A percentile compares a stretch with the other conserved stretches of the same genome.
These are phyloP conservation scores for Pantelozetes paolii DNA, from an alignment of 2,888 invertebrate genomes.

Conservation along the genomic window DNA sequence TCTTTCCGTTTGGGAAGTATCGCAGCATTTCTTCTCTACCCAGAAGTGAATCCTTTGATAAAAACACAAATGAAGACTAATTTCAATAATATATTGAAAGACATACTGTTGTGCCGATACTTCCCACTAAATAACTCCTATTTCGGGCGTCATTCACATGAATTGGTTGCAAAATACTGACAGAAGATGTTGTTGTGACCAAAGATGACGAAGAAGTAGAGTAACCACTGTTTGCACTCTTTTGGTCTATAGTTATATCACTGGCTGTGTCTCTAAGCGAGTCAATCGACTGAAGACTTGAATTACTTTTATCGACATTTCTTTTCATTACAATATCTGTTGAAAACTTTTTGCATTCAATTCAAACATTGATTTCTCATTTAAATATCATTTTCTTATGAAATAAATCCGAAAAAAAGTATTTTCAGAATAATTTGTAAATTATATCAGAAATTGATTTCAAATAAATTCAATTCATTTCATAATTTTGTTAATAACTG, in stretches of 20 bases:
- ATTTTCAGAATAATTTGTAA: too few relatives aligned
- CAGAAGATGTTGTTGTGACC: neutral
- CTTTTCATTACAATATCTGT: too few relatives aligned
- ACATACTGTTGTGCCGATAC: constrained; percentile 31
- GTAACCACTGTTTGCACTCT: constrained; percentile 26
- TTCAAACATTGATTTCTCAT: too few relatives aligned
- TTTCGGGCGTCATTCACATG: neutral
- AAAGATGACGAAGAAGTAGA: constrained; percentile 17
- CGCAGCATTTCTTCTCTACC: constrained; percentile 69
- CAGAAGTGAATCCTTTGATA: constrained; percentile 44
- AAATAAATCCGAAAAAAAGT: too few relatives aligned
- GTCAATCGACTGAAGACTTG: neutral
- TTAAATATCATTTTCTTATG: too few relatives aligned
- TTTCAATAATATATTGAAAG: neutral
- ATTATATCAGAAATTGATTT: too few relatives aligned
- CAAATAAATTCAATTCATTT: neutral
- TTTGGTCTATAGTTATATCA: constrained; percentile 19
- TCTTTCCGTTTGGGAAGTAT: constrained; percentile 76
- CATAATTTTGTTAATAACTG: too few relatives aligned
- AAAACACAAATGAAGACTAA: neutral
- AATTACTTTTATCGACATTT: neutral
- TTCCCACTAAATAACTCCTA: constrained; percentile 45
- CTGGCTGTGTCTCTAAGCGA: neutral
- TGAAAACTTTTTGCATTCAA: too few relatives aligned
- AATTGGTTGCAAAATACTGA: constrained; percentile 31